These are phyloP conservation scores for Lophochroa leadbeateri DNA, from an alignment of 2,113 vertebrate species.

Conservation along the genomic window DNA sequence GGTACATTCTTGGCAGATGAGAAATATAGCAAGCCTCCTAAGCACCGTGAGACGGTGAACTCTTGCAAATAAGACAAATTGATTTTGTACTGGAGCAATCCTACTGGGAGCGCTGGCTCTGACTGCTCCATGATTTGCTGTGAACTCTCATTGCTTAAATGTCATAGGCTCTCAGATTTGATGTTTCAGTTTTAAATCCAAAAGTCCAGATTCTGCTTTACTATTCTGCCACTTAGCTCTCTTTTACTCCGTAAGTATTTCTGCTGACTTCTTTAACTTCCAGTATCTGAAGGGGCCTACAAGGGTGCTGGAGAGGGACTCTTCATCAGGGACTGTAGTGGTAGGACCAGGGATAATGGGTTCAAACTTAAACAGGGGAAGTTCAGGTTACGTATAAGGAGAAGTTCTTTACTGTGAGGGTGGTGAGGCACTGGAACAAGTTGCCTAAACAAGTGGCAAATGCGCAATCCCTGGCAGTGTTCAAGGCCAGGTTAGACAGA, in stretches of 20 bases:
- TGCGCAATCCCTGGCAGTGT: neutral
- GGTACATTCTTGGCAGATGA: accelerated
- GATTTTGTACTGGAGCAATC: neutral
- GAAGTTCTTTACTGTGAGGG: neutral
- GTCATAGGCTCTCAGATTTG: neutral
- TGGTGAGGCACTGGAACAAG: neutral
- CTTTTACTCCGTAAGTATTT: neutral
- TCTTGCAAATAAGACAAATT: slow-evolving; percentile 14
- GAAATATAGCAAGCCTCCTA: neutral
- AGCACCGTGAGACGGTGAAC: neutral
- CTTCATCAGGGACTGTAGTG: neutral
- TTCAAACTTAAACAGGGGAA: neutral
- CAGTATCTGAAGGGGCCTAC: neutral
- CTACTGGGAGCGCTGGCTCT: neutral
- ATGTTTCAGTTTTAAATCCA: neutral
- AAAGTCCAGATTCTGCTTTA: neutral
- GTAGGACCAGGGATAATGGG: neutral
- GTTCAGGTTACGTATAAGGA: neutral
- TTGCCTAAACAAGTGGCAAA: neutral
- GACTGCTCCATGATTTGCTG: neutral
- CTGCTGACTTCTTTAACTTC: neutral
- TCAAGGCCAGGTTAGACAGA: neutral
- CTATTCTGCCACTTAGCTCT: neutral
- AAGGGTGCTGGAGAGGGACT: neutral
- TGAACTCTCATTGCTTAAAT: neutral